Conservation (phyloP, 2,888 invertebrate species). For the Magallana nippona region DNA sequence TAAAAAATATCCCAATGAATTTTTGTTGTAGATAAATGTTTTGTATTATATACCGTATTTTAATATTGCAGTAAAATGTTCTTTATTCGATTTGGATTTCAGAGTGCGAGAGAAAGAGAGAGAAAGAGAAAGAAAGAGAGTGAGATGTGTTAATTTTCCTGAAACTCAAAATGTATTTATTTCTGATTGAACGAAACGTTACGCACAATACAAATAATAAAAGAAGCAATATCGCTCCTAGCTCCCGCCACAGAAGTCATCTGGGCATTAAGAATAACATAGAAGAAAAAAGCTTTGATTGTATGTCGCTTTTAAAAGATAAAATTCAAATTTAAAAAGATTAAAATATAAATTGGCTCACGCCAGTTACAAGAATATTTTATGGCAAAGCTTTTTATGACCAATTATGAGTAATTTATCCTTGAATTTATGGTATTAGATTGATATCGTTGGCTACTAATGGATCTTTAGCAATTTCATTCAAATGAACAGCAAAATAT, state of each 20-base stretch:
- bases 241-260: no score
- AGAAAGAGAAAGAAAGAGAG: no score
- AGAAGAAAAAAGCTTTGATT: background rate
- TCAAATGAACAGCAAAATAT: conserved; percentile 6
- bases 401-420: conserved; percentile 27
- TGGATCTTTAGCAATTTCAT: background rate
- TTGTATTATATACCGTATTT: no score
- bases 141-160: no score
- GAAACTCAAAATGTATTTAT: no score
- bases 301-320: background rate
- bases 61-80: no score
- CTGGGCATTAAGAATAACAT: background rate
- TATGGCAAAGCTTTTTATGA: conserved; percentile 26
- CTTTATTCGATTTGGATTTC: no score
- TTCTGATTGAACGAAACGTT: background rate
- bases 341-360: conserved; percentile 24
- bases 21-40: no score
- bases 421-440: conserved; percentile 28
- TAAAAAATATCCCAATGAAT: no score
- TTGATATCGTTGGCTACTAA: conserved; percentile 10
- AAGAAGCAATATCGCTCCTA: no score
- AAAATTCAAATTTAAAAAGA: background rate
- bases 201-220: no score
- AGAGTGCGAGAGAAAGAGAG: no score
- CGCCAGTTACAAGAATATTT: conserved; percentile 12